A percentile compares a stretch with the other conserved stretches of the same genome.
Evolutionary conservation across 2,888 invertebrate genomes (phyloP).

Genomic region (Parthenolecanium corni): DNA sequence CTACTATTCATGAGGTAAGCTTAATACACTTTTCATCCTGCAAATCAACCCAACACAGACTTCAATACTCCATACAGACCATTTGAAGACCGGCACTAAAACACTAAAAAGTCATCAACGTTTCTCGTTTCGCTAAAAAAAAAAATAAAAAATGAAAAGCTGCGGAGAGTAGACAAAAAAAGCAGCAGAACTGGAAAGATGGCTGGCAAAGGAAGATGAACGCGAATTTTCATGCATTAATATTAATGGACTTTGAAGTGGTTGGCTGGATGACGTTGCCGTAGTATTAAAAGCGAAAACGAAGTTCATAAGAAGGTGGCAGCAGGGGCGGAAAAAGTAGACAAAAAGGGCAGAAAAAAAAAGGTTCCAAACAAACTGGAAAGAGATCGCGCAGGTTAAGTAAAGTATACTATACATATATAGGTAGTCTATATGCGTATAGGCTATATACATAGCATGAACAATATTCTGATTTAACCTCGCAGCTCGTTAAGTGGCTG

Average conservation of each 20-base stretch:
- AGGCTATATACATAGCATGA: not conserved
- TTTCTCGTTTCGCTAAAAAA: too few relatives aligned
- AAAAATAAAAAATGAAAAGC: too few relatives aligned
- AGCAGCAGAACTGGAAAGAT: too few relatives aligned
- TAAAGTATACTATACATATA: not conserved
- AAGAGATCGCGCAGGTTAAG: not conserved
- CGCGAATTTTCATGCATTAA: slow-evolving; percentile 16
- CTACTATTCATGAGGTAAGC: too few relatives aligned
- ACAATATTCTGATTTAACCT: slow-evolving; percentile 4
- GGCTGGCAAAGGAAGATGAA: not conserved
- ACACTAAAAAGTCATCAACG: too few relatives aligned
- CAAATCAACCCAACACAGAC: too few relatives aligned
- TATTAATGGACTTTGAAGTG: slow-evolving; percentile 23
- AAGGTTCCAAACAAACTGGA: not conserved
- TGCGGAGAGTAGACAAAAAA: too few relatives aligned
- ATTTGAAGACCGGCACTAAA: too few relatives aligned
- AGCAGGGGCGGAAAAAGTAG: too few relatives aligned
- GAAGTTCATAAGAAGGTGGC: not conserved
- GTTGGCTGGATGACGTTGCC: slow-evolving; percentile 7
- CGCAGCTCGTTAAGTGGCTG: slow-evolving; percentile 1
- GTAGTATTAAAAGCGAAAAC: slow-evolving; percentile 10
- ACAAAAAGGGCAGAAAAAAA: not conserved
- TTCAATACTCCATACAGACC: too few relatives aligned
- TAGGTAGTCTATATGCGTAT: not conserved
- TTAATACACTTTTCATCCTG: too few relatives aligned